A percentile compares a stretch with the other conserved stretches of the same genome.
phyloP scores from a whole-genome alignment of 2,797 vertebrate genomes.

The Benthosema pterotum region DNA sequence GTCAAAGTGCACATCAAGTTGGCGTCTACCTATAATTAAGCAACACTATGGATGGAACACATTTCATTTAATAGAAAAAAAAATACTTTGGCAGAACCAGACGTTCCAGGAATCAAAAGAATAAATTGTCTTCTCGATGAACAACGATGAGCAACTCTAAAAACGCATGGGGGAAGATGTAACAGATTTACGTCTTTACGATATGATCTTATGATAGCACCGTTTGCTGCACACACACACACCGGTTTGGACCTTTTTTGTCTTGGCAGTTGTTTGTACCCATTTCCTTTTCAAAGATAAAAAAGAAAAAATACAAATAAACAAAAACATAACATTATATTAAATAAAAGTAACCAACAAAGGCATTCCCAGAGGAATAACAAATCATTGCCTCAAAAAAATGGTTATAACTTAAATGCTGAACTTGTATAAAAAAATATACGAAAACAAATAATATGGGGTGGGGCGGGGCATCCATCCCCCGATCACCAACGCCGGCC shows the following conservation, averaged over 20 bases:
- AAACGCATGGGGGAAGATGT: constrained; percentile 7
- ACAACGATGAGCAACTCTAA: no score
- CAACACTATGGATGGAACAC: no score
- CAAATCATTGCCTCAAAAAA: no score
- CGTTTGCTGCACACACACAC: no score
- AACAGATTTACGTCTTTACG: constrained; percentile 16
- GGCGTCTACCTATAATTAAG: no score
- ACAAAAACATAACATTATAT: background rate
- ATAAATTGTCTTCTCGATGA: background rate
- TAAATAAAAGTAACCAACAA: no score
- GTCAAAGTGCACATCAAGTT: no score
- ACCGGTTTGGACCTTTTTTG: constrained; percentile 30
- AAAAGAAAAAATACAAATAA: background rate
- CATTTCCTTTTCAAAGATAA: constrained; percentile 2
- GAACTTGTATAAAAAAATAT: constrained; percentile 24
- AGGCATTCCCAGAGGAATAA: no score
- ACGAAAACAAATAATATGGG: constrained; percentile 36
- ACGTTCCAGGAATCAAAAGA: constrained; percentile 12
- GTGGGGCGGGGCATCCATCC: constrained; percentile 26
- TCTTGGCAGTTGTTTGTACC: constrained; percentile 18
- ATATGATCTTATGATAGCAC: constrained; percentile 55
- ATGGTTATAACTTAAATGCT: constrained; percentile 52
- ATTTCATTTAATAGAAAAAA: constrained; percentile 1
- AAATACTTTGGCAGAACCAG: background rate
- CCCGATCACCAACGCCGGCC: constrained; percentile 1